Percentiles rank a stretch among this genome's conserved stretches.
Evolutionary conservation across 2,797 vertebrate species (phyloP).

Genomic region (Xerus rutilus): DNA sequence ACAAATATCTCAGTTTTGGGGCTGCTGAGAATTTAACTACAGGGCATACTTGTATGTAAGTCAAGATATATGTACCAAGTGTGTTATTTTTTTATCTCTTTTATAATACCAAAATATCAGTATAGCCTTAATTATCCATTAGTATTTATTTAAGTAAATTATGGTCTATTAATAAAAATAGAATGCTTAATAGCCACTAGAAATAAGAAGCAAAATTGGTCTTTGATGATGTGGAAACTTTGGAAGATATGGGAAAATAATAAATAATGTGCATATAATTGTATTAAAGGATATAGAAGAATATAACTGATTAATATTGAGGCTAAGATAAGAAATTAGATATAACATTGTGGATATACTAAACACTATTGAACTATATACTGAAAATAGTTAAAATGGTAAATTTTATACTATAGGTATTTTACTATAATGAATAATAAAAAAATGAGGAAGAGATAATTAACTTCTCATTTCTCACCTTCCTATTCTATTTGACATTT

Average conservation of each 20-base stretch:
- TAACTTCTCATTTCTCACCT: neutral
- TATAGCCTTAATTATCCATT: neutral
- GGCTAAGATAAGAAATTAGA: neutral
- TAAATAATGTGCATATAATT: neutral
- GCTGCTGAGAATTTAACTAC: neutral
- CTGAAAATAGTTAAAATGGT: neutral
- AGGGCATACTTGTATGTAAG: neutral
- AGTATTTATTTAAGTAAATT: conserved; percentile 17
- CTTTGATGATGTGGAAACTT: neutral
- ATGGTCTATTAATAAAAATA: neutral
- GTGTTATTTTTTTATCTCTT: conserved; percentile 12
- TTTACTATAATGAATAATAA: conserved; percentile 4
- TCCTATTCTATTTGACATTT: neutral
- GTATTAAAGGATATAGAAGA: conserved; percentile 4
- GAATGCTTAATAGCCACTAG: neutral
- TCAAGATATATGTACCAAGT: neutral
- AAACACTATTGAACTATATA: neutral
- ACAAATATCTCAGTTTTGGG: neutral
- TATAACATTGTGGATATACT: neutral
- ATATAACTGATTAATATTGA: neutral
- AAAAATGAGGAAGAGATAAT: neutral
- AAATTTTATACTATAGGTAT: neutral
- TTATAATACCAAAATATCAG: neutral
- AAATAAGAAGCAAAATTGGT: neutral
- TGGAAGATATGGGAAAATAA: conserved; percentile 22